These are phyloP conservation scores for Ptiloglossa arizonensis DNA, from an alignment of 1,140 invertebrate species.

Conservation along the genomic window DNA sequence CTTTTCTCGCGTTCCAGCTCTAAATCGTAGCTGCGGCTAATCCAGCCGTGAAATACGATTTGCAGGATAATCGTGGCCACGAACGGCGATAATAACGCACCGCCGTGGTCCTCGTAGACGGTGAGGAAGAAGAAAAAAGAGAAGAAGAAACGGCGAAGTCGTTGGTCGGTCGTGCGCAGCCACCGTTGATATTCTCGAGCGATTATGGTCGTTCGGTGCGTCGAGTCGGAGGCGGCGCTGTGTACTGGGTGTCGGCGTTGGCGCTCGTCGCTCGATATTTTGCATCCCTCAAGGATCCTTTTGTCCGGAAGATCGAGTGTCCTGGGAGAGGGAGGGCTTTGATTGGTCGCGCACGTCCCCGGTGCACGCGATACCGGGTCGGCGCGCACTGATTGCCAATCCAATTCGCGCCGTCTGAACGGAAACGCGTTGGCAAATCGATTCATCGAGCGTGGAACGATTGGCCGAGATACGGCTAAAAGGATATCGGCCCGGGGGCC, in stretches of 20 bases:
- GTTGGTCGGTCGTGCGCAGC: too few species aligned
- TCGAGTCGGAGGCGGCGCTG: background rate
- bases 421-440: slow-evolving; percentile 55
- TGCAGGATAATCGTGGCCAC: slow-evolving; percentile 22
- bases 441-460: slow-evolving; percentile 50
- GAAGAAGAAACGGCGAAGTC: too few species aligned
- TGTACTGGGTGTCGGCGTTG: background rate
- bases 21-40: slow-evolving; percentile 15
- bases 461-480: slow-evolving; percentile 30
- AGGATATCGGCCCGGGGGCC: slow-evolving; percentile 15
- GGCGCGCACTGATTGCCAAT: slow-evolving; percentile 57
- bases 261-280: slow-evolving; percentile 49
- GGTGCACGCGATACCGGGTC: slow-evolving; percentile 36
- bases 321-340: slow-evolving; percentile 22
- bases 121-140: too few species aligned
- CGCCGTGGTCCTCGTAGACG: background rate
- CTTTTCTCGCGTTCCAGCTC: background rate
- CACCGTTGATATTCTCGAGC: background rate
- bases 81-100: background rate
- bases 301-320: slow-evolving; percentile 35
- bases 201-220: slow-evolving; percentile 38
- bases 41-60: slow-evolving; percentile 18
- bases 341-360: slow-evolving; percentile 44
- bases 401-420: slow-evolving; percentile 46
- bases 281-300: slow-evolving; percentile 47